Evolutionary conservation across 2,113 vertebrate species (phyloP), one percentile per base, ranked within the genome.

Genomic region (Tachysurus vachellii): DNA sequence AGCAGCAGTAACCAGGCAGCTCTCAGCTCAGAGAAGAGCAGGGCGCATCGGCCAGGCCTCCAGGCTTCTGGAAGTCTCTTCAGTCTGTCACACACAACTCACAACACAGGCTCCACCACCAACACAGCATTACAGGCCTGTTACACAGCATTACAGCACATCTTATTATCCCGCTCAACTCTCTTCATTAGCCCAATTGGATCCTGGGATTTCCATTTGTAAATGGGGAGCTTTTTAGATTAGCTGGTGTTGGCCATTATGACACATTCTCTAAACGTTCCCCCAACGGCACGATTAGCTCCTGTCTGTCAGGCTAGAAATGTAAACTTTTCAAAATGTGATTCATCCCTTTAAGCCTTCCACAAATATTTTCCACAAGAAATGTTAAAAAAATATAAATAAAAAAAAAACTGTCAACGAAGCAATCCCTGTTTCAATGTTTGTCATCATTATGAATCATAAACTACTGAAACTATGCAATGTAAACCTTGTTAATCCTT

Each of bases 101-200:
- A 91, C 91, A 92, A 92, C 92, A 92, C 89, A 91, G 93, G 91
- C 93, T 93, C 92, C 92, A 91, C 93, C 94, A 93, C 92, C 93
- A 93, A 94, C 94, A 95, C 93, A 94, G 95, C 93, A 94, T 95
- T 95, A 94, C 93, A 95, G 93, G 94, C 92, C 94, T 94, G 94
- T 95, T 96, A 95, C 94, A 95, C 93, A 93, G 94, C 94, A 95
- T 95, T 96, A 95, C 94, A 94, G 92, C 94, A 95, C 94, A 94
- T 95, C 94, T 93, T 94, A 94, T 95, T 95, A 95, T 95, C 94
- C 95, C 91, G 95, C 94, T 95, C 93, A 95, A 95, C 93, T 94
- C 93, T 92, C 94, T 95, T 94, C 93, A 96, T 94, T 95, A 95
- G 95, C 95, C 94, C 95, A 96, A 95, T 94, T 95, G 95, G 95